Percentiles rank a stretch among this genome's conserved stretches.
These are phyloP conservation scores for Trichonephila inaurata DNA, from an alignment of 1,140 invertebrate species.

Conservation along the genomic window DNA sequence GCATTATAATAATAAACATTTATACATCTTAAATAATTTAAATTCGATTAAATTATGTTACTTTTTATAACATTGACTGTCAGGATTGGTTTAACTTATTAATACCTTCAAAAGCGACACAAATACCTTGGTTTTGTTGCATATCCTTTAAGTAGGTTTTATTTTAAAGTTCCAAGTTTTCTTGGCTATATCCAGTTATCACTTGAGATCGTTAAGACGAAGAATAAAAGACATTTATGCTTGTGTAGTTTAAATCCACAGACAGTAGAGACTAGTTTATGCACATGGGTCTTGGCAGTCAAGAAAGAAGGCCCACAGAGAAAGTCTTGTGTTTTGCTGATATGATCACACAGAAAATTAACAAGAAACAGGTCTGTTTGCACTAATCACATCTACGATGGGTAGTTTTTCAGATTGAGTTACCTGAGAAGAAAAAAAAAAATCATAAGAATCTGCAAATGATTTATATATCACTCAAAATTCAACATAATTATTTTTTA, in stretches of 20 bases:
- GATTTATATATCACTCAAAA: background rate
- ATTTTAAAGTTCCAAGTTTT: background rate
- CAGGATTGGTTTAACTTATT: too few relatives aligned
- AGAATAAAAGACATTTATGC: conserved; percentile 39
- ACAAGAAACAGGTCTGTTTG: conserved; percentile 61
- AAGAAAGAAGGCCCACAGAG: background rate
- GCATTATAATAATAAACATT: too few relatives aligned
- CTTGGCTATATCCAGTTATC: conserved; percentile 5
- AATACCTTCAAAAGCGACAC: background rate
- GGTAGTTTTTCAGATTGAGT: conserved; percentile 70
- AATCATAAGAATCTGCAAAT: background rate
- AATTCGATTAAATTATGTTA: too few relatives aligned
- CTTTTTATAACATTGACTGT: too few relatives aligned
- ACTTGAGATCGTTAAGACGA: conserved; percentile 53
- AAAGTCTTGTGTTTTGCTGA: conserved; percentile 21
- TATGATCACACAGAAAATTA: conserved; percentile 21
- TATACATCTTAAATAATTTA: too few relatives aligned
- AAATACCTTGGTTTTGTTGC: background rate
- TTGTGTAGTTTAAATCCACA: background rate
- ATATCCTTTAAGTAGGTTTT: conserved; percentile 54
- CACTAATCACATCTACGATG: conserved; percentile 43
- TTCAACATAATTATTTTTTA: background rate
- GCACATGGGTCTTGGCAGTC: conserved; percentile 17
- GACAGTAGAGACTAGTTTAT: conserved; percentile 64
- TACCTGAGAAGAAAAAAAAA: conserved; percentile 40